A percentile compares a stretch with the other conserved stretches of the same genome.
Evolutionary conservation across 2,113 vertebrate species (phyloP).

Genomic region (Elgaria multicarinata): DNA sequence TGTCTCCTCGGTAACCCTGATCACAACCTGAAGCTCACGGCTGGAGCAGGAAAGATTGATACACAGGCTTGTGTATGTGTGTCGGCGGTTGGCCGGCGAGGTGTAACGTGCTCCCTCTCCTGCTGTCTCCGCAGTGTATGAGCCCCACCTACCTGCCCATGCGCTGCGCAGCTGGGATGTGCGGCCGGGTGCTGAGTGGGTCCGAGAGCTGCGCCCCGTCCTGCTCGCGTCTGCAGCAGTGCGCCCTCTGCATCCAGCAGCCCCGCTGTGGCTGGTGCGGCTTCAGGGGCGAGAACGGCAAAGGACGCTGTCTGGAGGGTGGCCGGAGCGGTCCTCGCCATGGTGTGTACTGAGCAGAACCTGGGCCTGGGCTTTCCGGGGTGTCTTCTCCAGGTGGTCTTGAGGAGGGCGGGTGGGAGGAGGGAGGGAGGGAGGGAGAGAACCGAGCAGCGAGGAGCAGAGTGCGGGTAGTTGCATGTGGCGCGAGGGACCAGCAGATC

Average conservation of each 20-base stretch:
- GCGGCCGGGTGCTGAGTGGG: slow-evolving; percentile 86
- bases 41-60: no score
- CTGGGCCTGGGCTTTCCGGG: background rate
- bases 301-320: slow-evolving; percentile 86
- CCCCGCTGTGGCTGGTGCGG: slow-evolving; percentile 92
- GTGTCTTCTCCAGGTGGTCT: background rate
- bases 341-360: slow-evolving; percentile 37
- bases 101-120: rapidly evolving
- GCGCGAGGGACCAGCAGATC: no score
- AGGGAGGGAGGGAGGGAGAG: no score
- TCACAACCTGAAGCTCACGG: no score
- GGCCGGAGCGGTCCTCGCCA: slow-evolving; percentile 81
- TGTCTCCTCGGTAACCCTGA: no score
- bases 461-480: rapidly evolving
- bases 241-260: slow-evolving; percentile 87
- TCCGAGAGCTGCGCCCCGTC: slow-evolving; percentile 87
- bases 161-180: slow-evolving; percentile 89
- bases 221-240: slow-evolving; percentile 87
- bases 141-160: slow-evolving; percentile 89
- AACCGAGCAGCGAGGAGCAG: background rate
- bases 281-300: slow-evolving; percentile 81
- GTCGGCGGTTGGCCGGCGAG: background rate
- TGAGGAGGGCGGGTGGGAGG: no score
- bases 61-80: background rate
- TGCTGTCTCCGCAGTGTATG: slow-evolving; percentile 80